These are phyloP conservation scores for Melanotaenia trifasciata DNA, from an alignment of 2,797 vertebrate genomes.

Conservation along the genomic window DNA sequence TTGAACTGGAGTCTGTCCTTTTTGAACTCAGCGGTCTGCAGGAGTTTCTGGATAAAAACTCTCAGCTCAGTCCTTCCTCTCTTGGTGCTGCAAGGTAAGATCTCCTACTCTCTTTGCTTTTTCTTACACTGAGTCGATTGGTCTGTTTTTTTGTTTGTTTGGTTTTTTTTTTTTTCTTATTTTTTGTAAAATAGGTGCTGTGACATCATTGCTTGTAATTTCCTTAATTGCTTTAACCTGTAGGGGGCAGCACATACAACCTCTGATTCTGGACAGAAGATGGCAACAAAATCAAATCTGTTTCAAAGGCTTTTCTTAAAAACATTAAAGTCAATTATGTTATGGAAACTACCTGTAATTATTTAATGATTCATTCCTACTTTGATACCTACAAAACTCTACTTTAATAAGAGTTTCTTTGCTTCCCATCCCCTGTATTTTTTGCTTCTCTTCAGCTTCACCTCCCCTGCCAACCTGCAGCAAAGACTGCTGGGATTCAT, in stretches of 20 bases:
- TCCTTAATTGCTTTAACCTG: not conserved
- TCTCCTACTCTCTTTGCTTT: not conserved
- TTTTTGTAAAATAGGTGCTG: not conserved
- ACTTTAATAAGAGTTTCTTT: not conserved
- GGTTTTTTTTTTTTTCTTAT: no score
- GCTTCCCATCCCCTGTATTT: conserved; percentile 5
- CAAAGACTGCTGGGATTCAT: conserved; percentile 93
- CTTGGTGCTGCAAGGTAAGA: conserved; percentile 90
- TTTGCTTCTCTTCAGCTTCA: conserved; percentile 78
- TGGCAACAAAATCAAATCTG: not conserved
- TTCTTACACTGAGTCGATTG: not conserved
- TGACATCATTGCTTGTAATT: conserved; percentile 2
- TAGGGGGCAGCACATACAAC: not conserved
- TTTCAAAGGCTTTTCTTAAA: not conserved
- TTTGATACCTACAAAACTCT: not conserved
- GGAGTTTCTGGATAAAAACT: conserved; percentile 96
- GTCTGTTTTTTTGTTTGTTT: no score
- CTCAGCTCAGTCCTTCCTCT: conserved; percentile 92
- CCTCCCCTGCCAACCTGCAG: conserved; percentile 91
- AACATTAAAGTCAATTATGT: not conserved
- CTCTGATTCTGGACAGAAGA: conserved; percentile 1
- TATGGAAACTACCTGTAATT: not conserved
- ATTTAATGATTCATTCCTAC: not conserved
- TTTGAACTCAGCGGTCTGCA: conserved; percentile 90
- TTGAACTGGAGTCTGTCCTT: conserved; percentile 88